phyloP scores from a whole-genome alignment of 2,113 vertebrate genomes.

The Tetrao urogallus region DNA sequence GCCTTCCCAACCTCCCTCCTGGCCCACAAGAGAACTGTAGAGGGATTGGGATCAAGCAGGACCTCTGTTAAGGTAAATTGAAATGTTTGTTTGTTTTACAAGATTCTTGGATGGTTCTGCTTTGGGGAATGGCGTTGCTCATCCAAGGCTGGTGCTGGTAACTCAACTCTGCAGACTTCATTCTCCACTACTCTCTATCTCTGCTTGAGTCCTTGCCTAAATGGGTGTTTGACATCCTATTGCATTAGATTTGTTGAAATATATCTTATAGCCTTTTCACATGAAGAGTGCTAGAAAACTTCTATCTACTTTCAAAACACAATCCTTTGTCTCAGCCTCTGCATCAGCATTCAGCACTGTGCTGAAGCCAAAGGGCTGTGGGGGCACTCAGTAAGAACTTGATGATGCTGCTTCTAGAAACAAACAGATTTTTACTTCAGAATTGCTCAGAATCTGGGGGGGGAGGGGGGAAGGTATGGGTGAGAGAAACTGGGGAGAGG shows the following conservation, averaged over 20 bases:
- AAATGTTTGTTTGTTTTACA: not conserved
- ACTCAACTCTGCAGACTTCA: not conserved
- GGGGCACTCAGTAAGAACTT: not conserved
- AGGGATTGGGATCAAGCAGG: not conserved
- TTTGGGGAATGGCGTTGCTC: not conserved
- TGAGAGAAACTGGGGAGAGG: not conserved
- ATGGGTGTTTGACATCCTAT: not conserved
- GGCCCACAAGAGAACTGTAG: not conserved
- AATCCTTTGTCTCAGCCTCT: not conserved
- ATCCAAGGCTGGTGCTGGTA: not conserved
- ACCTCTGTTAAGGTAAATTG: not conserved
- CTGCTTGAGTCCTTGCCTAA: not conserved
- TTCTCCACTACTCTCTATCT: not conserved
- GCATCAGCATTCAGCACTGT: not conserved
- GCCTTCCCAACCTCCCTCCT: not conserved
- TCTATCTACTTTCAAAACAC: not conserved
- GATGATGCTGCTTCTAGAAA: not conserved
- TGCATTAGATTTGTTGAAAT: not conserved
- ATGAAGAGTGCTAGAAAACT: not conserved
- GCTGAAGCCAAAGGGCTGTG: not conserved
- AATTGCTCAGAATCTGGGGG: not conserved
- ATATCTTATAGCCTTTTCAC: not conserved
- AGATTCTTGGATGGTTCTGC: not conserved
- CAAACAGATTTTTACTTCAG: not conserved
- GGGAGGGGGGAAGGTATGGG: not conserved